Conservation (phyloP, 2,797 vertebrate genomes). For the Eidolon dupreanum region DNA sequence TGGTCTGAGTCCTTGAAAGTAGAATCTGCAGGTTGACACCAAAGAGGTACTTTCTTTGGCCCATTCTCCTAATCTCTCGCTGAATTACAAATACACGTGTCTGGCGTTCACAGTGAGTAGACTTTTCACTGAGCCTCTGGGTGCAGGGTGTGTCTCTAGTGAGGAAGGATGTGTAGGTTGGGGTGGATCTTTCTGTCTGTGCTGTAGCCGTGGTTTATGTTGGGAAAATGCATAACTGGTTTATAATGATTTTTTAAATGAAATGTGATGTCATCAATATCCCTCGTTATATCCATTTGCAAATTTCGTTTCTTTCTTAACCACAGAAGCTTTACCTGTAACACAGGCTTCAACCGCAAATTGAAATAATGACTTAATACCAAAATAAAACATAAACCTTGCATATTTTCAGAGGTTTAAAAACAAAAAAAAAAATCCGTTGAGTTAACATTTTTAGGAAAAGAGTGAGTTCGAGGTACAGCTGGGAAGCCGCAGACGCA, state of each 20-base stretch:
- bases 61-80: accelerated
- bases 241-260: accelerated
- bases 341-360: neutral
- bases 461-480: accelerated
- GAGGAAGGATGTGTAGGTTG: neutral
- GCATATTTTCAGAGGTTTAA: neutral
- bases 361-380: neutral
- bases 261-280: accelerated
- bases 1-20: accelerated
- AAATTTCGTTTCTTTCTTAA: neutral
- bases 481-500: neutral
- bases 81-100: accelerated
- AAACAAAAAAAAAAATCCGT: neutral
- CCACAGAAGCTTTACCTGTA: neutral
- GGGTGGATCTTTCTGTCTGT: too few species aligned
- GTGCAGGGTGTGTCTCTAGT: accelerated
- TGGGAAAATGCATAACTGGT: neutral
- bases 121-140: neutral
- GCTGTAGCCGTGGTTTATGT: neutral
- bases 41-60: accelerated
- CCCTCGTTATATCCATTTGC: accelerated
- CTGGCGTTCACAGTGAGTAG: accelerated
- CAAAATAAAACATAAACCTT: neutral
- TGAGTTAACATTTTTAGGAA: neutral
- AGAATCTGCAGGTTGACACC: neutral